Base-by-base conservation (phyloP, 2,113 vertebrate species). In the Tor tambroides region DNA sequence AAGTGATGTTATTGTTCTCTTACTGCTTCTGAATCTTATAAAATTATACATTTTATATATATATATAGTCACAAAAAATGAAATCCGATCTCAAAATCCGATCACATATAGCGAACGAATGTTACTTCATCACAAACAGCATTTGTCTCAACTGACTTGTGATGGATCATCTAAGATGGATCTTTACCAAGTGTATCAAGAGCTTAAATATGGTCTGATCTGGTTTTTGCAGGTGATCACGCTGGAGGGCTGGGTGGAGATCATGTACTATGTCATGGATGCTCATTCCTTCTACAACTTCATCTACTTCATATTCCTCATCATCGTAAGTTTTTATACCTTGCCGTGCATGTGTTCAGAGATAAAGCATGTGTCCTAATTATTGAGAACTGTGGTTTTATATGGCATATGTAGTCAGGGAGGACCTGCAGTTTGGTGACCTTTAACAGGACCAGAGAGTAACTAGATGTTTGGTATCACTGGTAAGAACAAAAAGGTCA, bases 181-280 rank as follows among this genome's bases (percentile, higher is more conserved):
- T 26, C 41, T 49, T 32, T 49, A 28, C 41, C 17, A 49, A 2
- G 4, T 76, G 23, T 28, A 28, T 17, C 49, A 76, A 43, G 41
- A 49, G n/a, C 11, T n/a, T 76, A 11, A 76, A 49, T 76, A n/a
- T 76, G 43, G 1, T 76, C 41, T 88, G 54, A 35, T 30, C 5
- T 85, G 90, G 89, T 76, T n/a, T 91, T 89, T 91, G 9, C 87
- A 97, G 98, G 98, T 99, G 88, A 99, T 99, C 91, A 99, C 98
- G 0, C 94, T 99, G 92, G 98, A 99, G 91, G 98, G 98, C 86
- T 99, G 98, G 98, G 98, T 99, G 89, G 98, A 99, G 94, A 99
- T 99, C 88, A 99, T 99, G 98, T 99, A 99, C 93, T 99, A 99
- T 0, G 98, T 99, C 85, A 99, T 99, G 98, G 98, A 99, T 1